phyloP scores from a whole-genome alignment of 2,797 vertebrate genomes.

The Phataginus tricuspis region DNA sequence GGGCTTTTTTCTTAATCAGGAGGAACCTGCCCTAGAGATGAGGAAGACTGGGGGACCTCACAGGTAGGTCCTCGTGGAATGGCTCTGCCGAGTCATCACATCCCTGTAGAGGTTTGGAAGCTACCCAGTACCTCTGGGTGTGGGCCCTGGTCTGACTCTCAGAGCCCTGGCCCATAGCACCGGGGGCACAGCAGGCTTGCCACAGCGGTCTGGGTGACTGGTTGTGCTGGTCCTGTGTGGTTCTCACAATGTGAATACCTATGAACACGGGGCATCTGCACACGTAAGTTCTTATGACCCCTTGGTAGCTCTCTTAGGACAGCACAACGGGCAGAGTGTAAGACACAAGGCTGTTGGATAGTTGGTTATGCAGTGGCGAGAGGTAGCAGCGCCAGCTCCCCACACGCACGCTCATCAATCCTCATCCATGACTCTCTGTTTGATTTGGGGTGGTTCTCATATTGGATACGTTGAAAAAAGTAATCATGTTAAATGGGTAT shows the following conservation, averaged over 20 bases:
- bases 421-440: slow-evolving; percentile 66
- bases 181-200: not conserved
- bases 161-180: not conserved
- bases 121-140: not conserved
- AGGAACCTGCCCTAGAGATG: not conserved
- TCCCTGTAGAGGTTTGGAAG: not conserved
- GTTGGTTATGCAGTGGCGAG: slow-evolving; percentile 76
- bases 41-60: not conserved
- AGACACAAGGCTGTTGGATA: slow-evolving; percentile 79
- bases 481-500: slow-evolving; percentile 77
- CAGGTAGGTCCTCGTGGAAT: not conserved
- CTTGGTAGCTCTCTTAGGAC: slow-evolving; percentile 59
- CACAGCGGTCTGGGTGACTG: too few relatives aligned
- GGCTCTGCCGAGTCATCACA: not conserved
- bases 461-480: slow-evolving; percentile 77
- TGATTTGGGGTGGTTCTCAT: not conserved
- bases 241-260: not conserved
- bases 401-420: slow-evolving; percentile 77
- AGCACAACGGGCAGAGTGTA: slow-evolving; percentile 72
- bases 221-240: not conserved
- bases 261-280: too few relatives aligned
- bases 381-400: slow-evolving; percentile 80
- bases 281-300: not conserved
- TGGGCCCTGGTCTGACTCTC: not conserved
- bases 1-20: not conserved